These are phyloP conservation scores for Lemur catta DNA, from an alignment of 2,797 vertebrate genomes.

Conservation along the genomic window DNA sequence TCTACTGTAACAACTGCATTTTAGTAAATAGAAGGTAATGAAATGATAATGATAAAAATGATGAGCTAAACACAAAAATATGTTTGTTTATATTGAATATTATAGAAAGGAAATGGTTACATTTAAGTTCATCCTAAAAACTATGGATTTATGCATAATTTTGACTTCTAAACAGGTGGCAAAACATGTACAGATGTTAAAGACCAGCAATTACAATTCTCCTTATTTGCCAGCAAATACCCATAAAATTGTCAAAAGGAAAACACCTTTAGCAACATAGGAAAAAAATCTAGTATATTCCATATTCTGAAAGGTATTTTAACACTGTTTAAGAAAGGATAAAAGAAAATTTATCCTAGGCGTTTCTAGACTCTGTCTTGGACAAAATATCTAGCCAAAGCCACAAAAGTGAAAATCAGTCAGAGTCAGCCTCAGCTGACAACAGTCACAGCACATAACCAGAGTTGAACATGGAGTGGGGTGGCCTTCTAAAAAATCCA, in stretches of 20 bases:
- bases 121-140: constrained; percentile 29
- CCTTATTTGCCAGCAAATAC: constrained; percentile 28
- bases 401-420: neutral
- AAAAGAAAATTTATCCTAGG: neutral
- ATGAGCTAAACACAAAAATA: neutral
- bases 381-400: neutral
- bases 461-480: neutral
- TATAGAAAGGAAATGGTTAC: neutral
- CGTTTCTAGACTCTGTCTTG: neutral
- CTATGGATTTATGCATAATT: neutral
- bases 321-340: neutral
- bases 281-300: neutral
- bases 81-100: neutral
- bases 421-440: neutral
- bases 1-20: neutral
- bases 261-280: neutral
- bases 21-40: constrained; percentile 15
- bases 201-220: neutral
- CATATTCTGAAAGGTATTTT: neutral
- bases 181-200: constrained; percentile 32
- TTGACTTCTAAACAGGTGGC: neutral
- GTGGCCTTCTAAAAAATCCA: neutral
- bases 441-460: neutral
- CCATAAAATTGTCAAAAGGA: neutral
- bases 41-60: constrained; percentile 4